These are phyloP conservation scores for Cebus imitator DNA, from an alignment of 2,113 vertebrate genomes.

Conservation along the genomic window DNA sequence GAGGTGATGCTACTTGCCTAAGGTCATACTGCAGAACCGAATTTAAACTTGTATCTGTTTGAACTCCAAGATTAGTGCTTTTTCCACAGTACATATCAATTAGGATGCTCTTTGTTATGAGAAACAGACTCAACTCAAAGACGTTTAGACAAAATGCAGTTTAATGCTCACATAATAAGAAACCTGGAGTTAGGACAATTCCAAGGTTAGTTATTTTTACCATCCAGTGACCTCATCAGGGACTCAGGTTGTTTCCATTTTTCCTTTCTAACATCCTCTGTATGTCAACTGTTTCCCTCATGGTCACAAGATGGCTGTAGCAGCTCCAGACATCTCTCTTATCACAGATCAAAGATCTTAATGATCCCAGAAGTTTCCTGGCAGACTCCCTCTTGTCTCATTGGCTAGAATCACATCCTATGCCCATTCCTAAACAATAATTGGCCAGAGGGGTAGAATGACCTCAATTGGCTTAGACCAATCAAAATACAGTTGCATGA, in stretches of 20 bases:
- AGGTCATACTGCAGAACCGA: not conserved
- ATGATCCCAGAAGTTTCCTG: not conserved
- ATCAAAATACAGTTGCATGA: not conserved
- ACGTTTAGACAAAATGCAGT: not conserved
- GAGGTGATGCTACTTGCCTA: not conserved
- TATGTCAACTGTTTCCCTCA: not conserved
- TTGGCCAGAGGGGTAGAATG: not conserved
- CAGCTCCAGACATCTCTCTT: not conserved
- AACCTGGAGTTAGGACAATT: not conserved
- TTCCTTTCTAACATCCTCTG: not conserved
- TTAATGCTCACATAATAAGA: not conserved
- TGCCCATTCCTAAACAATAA: not conserved
- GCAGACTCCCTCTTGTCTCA: not conserved
- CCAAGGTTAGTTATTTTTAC: not conserved
- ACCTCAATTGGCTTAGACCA: not conserved
- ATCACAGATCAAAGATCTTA: not conserved
- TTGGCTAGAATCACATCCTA: not conserved
- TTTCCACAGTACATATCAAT: not conserved
- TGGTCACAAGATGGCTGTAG: not conserved
- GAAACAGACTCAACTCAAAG: not conserved
- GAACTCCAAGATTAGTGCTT: not conserved
- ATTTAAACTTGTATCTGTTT: slow-evolving; percentile 2
- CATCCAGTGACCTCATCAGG: not conserved
- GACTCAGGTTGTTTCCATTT: not conserved
- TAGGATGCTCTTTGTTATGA: not conserved